Conservation (phyloP, 1,140 invertebrate species). For the Pseudomyrmex pallidus region DNA sequence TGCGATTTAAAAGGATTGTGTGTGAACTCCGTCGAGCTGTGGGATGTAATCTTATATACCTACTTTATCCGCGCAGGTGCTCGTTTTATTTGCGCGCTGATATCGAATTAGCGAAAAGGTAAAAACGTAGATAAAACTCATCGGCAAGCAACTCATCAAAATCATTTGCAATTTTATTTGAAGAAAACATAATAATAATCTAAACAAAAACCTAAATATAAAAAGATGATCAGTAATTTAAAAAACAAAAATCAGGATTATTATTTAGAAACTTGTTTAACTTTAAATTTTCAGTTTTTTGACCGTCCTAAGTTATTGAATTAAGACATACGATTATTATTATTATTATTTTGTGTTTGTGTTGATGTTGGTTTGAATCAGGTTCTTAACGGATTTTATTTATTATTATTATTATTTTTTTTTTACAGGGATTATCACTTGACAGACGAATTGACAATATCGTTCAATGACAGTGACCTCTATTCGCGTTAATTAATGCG, state of each 20-base stretch:
- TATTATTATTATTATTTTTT: too few species aligned
- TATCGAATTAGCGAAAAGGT: constrained; percentile 38
- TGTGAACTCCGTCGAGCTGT: constrained; percentile 15
- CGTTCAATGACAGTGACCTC: constrained; percentile 3
- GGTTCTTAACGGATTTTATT: too few species aligned
- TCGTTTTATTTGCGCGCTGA: constrained; percentile 29
- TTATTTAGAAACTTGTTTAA: too few species aligned
- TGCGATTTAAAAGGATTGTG: constrained; percentile 48
- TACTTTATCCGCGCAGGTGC: constrained; percentile 14
- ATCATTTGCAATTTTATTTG: not conserved
- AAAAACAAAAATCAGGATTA: too few species aligned
- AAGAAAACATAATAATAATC: constrained; percentile 15
- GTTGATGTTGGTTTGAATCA: too few species aligned
- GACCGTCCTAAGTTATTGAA: too few species aligned
- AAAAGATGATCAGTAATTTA: not conserved
- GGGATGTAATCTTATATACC: constrained; percentile 27
- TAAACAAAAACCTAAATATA: not conserved
- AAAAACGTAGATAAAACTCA: not conserved
- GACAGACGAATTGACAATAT: constrained; percentile 27
- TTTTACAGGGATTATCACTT: too few species aligned
- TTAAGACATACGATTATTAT: not conserved
- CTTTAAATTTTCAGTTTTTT: too few species aligned
- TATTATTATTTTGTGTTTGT: too few species aligned
- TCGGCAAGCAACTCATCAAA: not conserved
- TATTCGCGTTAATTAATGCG: constrained; percentile 45